Conservation (phyloP, 2,797 vertebrate genomes). For the Tragopan temminckii region DNA sequence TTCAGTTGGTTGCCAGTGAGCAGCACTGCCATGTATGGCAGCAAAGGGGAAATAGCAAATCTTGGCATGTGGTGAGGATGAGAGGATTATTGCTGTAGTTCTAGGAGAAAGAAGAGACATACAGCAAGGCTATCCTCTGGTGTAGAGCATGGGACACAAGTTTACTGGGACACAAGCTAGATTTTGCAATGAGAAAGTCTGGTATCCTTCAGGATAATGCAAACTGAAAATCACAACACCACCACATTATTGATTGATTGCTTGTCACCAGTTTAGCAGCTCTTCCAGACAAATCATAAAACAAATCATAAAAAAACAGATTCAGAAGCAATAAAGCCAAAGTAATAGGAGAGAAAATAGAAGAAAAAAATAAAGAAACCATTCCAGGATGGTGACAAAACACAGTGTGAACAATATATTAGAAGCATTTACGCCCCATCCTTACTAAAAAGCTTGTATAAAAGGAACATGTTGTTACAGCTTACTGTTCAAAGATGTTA, state of each 20-base stretch:
- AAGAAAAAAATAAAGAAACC: background rate
- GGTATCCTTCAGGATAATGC: background rate
- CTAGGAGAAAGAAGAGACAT: background rate
- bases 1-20: background rate
- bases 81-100: background rate
- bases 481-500: background rate
- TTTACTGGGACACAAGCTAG: background rate
- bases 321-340: background rate
- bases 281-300: conserved; percentile 14
- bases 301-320: background rate
- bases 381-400: background rate
- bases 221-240: background rate
- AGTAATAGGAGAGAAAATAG: background rate
- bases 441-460: background rate
- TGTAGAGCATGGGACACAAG: background rate
- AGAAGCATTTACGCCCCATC: background rate
- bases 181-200: background rate
- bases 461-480: background rate
- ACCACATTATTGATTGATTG: background rate
- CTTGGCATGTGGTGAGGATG: rapidly evolving
- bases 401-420: background rate
- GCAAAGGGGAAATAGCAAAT: background rate
- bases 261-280: background rate
- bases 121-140: background rate
- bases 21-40: background rate